Evolutionary conservation across 1,140 invertebrate species (phyloP).

Genomic region (Lucilia sericata): DNA sequence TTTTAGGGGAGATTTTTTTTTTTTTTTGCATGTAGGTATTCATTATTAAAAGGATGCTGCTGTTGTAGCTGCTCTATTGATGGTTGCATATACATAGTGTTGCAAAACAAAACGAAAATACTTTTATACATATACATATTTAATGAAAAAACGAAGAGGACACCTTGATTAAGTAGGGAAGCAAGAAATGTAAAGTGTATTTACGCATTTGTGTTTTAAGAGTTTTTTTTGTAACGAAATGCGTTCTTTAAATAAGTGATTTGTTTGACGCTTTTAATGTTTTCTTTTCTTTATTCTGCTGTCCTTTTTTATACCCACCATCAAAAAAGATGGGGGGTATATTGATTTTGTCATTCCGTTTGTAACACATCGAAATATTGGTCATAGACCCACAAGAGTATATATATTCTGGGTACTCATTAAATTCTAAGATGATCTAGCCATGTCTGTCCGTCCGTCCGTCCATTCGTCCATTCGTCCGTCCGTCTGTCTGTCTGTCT

Average conservation of each 20-base stretch:
- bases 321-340: too few relatives aligned
- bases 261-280: constrained; percentile 37
- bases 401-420: too few relatives aligned
- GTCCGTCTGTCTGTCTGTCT: too few relatives aligned
- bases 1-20: not conserved
- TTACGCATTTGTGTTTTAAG: not conserved
- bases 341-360: too few relatives aligned
- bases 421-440: too few relatives aligned
- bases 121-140: not conserved
- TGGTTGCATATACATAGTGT: not conserved
- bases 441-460: too few relatives aligned
- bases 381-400: too few relatives aligned
- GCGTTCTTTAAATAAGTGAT: constrained; percentile 43
- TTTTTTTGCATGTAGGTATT: too few relatives aligned
- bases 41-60: too few relatives aligned
- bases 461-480: too few relatives aligned
- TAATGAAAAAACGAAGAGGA: not conserved
- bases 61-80: not conserved
- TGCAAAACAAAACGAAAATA: not conserved
- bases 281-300: not conserved
- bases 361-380: too few relatives aligned
- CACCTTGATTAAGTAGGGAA: constrained; percentile 15
- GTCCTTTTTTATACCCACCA: not conserved
- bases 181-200: not conserved
- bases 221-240: constrained; percentile 24